Evolutionary conservation across 2,113 vertebrate species (phyloP).

Genomic region (Kryptolebias marmoratus): DNA sequence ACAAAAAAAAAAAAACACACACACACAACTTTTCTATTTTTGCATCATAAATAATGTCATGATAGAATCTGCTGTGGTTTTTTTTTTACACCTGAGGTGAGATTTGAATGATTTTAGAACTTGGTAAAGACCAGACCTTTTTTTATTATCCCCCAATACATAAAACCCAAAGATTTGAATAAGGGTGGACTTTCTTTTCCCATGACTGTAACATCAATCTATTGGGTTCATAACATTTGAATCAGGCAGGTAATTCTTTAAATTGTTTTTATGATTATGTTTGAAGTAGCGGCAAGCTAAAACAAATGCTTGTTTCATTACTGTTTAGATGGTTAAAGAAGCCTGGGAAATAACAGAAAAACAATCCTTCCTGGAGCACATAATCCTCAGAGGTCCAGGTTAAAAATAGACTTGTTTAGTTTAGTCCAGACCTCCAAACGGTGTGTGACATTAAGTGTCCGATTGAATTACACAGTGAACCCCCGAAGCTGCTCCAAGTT

Average conservation of each 20-base stretch:
- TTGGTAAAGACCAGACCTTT: too few species aligned
- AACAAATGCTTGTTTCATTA: slow-evolving; percentile 1
- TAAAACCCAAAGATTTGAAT: too few species aligned
- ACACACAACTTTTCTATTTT: too few species aligned
- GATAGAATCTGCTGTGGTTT: too few species aligned
- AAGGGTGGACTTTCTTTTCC: too few species aligned
- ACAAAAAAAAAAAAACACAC: too few species aligned
- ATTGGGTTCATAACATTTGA: background rate
- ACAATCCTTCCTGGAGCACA: slow-evolving; percentile 14
- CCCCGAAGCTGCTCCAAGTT: slow-evolving; percentile 30
- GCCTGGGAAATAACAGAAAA: slow-evolving; percentile 8
- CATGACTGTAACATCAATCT: background rate
- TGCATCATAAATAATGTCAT: too few species aligned
- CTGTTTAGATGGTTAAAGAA: slow-evolving; percentile 21
- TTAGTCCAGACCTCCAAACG: background rate
- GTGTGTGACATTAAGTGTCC: slow-evolving; percentile 8
- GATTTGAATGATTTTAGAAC: too few species aligned
- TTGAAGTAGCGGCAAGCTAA: background rate
- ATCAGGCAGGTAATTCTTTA: background rate
- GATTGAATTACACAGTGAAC: slow-evolving; percentile 20
- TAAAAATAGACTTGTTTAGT: background rate
- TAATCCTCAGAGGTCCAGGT: background rate
- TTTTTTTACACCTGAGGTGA: too few species aligned
- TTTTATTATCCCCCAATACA: too few species aligned
- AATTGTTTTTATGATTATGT: background rate